A percentile compares a stretch with the other conserved stretches of the same genome.
These are phyloP conservation scores for Chloroceryle inda DNA, from an alignment of 2,797 vertebrate genomes.

Conservation along the genomic window DNA sequence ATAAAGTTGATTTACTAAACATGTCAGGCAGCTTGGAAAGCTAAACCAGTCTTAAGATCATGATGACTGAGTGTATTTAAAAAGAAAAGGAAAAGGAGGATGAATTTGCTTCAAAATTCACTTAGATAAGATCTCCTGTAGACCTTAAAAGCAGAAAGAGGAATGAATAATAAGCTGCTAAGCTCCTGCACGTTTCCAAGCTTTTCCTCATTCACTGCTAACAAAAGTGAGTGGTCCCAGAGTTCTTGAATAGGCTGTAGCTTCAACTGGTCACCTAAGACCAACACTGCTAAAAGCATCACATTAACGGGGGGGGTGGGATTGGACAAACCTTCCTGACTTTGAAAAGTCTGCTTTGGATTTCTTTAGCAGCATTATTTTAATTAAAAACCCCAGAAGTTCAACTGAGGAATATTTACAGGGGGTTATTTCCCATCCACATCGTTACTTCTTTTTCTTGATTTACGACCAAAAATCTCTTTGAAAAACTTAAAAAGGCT, in stretches of 20 bases:
- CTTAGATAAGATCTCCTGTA: not conserved
- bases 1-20: not conserved
- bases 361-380: not conserved
- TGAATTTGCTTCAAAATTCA: not conserved
- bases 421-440: not conserved
- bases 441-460: not conserved
- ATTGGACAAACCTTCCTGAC: not conserved
- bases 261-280: not conserved
- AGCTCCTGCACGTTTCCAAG: not conserved
- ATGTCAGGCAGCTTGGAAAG: not conserved
- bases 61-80: not conserved
- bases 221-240: not conserved
- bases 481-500: not conserved
- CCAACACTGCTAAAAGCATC: not conserved
- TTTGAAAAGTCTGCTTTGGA: not conserved
- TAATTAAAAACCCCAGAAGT: not conserved
- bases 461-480: not conserved
- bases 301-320: not conserved
- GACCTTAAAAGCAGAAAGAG: not conserved
- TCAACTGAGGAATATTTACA: not conserved
- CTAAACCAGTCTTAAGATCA: not conserved
- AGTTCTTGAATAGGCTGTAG: not conserved
- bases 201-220: not conserved
- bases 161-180: conserved; percentile 15
- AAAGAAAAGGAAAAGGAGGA: not conserved